Percentiles rank a stretch among this genome's conserved stretches.
Conservation (phyloP, 2,888 invertebrate genomes). For the Pollenia labialis region DNA sequence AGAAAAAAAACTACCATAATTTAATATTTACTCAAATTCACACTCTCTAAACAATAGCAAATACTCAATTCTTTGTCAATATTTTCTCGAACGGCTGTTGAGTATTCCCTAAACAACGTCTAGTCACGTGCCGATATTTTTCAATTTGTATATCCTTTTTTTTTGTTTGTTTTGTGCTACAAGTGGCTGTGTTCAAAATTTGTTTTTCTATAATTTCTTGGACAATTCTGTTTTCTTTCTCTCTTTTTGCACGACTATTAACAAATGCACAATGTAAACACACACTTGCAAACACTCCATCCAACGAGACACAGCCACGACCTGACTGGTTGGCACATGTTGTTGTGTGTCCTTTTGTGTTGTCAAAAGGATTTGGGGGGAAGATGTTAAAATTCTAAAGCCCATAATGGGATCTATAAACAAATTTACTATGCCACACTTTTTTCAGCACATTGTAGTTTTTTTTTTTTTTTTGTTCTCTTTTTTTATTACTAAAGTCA, state of each 20-base stretch:
- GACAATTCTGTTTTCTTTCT: background rate
- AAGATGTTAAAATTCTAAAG: constrained; percentile 21
- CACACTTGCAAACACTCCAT: constrained; percentile 19
- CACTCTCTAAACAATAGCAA: constrained; percentile 35
- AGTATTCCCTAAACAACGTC: constrained; percentile 47
- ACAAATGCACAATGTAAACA: constrained; percentile 28
- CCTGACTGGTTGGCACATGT: constrained; percentile 1
- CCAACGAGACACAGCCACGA: constrained; percentile 16
- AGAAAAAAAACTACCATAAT: background rate
- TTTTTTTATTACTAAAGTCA: constrained; percentile 27
- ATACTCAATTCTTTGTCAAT: constrained; percentile 8
- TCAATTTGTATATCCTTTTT: constrained; percentile 59
- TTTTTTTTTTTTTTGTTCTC: background rate
- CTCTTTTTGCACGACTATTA: background rate
- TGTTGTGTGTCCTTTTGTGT: constrained; percentile 19
- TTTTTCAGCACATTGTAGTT: background rate
- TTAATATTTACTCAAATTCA: constrained; percentile 40
- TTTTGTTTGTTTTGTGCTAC: background rate
- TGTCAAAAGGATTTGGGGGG: background rate
- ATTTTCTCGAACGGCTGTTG: background rate
- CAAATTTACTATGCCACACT: constrained; percentile 24
- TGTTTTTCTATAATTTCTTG: background rate
- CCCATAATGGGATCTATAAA: constrained; percentile 49
- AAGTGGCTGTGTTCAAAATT: constrained; percentile 18
- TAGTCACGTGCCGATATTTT: constrained; percentile 66